Evolutionary conservation across 2,113 vertebrate genomes (phyloP), one percentile per base, ranked within the genome.

Genomic region (Pelecanus crispus): DNA sequence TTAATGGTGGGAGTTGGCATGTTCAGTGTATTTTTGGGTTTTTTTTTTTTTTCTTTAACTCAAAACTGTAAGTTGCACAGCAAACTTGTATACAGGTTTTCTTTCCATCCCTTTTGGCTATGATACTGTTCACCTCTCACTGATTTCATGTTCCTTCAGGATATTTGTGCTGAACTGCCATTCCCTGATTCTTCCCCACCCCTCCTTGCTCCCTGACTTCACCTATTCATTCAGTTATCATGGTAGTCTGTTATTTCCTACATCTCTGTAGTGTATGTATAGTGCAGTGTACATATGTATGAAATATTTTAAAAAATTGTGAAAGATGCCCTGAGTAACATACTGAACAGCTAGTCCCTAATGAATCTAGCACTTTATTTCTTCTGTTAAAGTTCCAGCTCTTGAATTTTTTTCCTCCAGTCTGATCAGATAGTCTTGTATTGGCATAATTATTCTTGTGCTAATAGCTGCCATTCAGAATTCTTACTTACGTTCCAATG

Each of bases 391-490:
- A 40, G 36, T 79, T 29, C 13, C 4, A 52, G 14, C 17, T 56
- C 38, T 21, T 44, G 7, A 56, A 13, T 5, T 67, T 73, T 73
- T 81, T 14, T 3, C 19, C 26, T 55, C 0, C 0, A 61, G 19
- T 85, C 31, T 74, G 44, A 31, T 50, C 38, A 50, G 17, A 17
- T 32, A 73, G 28, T 22, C 8, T 62, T 58, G 18, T 62, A 17
- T 17, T 65, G 53, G 18, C 8, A 1, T 29, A 31, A 36, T 40
- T 42, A 12, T 34, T 85, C 13, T 59, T 50, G 32, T 90, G 42
- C 28, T 68, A n/a, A 11, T 52, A 81, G 18, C 45, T 77, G 45
- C 17, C 34, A 26, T 63, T 88, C 45, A 81, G 81, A 71, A 56
- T 74, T 68, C 44, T n/a, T 81, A 22, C 56, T 79, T 58, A 49